Percentiles rank a stretch among this genome's conserved stretches.
Conservation (phyloP, 92 coral and sea anemone species). For the Montipora capitata region DNA sequence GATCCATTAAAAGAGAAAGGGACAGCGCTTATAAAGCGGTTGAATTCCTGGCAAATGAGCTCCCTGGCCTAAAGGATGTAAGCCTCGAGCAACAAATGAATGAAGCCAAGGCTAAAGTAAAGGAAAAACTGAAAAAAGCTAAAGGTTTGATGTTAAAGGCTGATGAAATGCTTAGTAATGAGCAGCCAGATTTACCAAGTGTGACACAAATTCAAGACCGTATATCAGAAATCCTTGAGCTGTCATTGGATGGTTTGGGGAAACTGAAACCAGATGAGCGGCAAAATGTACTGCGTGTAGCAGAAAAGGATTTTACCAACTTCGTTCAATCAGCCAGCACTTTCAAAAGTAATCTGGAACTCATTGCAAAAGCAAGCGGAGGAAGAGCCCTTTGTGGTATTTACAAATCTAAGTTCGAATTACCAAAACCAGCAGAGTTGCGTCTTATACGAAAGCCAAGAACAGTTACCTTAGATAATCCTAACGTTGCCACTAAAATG, state of each 20-base stretch:
- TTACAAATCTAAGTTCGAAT: slow-evolving; percentile 39
- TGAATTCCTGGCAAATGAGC: slow-evolving; percentile 15
- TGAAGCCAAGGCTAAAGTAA: slow-evolving; percentile 14
- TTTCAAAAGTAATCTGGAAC: slow-evolving; percentile 40
- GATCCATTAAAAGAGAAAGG: slow-evolving; percentile 41
- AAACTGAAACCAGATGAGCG: slow-evolving; percentile 17
- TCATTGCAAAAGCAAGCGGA: slow-evolving; percentile 43
- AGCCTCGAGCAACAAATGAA: not conserved
- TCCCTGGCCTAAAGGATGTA: slow-evolving; percentile 8
- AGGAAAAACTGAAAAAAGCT: slow-evolving; percentile 41
- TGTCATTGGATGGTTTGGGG: slow-evolving; percentile 28
- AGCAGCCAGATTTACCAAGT: not conserved
- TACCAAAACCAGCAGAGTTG: slow-evolving; percentile 31
- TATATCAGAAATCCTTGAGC: slow-evolving; percentile 27
- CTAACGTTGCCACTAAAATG: slow-evolving; percentile 12
- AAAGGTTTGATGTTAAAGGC: slow-evolving; percentile 37
- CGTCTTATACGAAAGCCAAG: slow-evolving; percentile 35
- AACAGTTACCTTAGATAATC: slow-evolving; percentile 26
- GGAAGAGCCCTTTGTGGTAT: slow-evolving; percentile 64
- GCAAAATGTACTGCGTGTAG: not conserved
- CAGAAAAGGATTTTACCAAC: slow-evolving; percentile 9
- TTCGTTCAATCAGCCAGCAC: slow-evolving; percentile 2
- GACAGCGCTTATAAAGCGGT: slow-evolving; percentile 13
- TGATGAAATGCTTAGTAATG: slow-evolving; percentile 22
- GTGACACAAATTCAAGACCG: slow-evolving; percentile 13